These are phyloP conservation scores for Cirrhinus molitorella DNA, from an alignment of 2,797 vertebrate genomes.

Conservation along the genomic window DNA sequence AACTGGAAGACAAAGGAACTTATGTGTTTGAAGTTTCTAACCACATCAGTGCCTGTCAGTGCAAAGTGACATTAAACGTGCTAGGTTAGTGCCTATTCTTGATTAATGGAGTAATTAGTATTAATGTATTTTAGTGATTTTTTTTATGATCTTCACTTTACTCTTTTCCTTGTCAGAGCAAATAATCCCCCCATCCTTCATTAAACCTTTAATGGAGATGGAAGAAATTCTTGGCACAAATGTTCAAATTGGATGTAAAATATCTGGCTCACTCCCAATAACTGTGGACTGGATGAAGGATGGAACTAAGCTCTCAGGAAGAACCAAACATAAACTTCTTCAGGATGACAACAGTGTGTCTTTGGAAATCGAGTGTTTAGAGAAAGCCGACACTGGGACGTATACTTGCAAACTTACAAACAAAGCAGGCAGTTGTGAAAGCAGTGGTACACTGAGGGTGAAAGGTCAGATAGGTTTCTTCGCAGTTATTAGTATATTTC, in stretches of 20 bases:
- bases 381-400: conserved; percentile 87
- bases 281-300: conserved; percentile 95
- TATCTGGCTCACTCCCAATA: conserved; percentile 94
- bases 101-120: not conserved
- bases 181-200: conserved; percentile 93
- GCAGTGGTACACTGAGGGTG: conserved; percentile 82
- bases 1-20: conserved; percentile 89
- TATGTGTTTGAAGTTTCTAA: conserved; percentile 94
- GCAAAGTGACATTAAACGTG: conserved; percentile 88
- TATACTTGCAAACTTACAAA: conserved; percentile 93
- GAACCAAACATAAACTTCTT: conserved; percentile 89
- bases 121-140: not conserved
- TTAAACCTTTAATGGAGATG: conserved; percentile 91
- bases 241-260: conserved; percentile 92
- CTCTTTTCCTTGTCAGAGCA: conserved; percentile 83
- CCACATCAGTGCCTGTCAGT: conserved; percentile 92
- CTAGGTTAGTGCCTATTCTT: conserved; percentile 86
- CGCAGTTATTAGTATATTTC: not conserved
- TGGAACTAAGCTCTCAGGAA: conserved; percentile 86
- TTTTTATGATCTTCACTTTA: conserved; percentile 29
- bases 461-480: conserved; percentile 76
- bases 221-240: conserved; percentile 89
- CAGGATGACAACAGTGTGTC: conserved; percentile 90
- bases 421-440: conserved; percentile 88
- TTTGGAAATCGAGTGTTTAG: conserved; percentile 88